Evolutionary conservation across 1,140 invertebrate genomes (phyloP).

Genomic region (Prorops nasuta): DNA sequence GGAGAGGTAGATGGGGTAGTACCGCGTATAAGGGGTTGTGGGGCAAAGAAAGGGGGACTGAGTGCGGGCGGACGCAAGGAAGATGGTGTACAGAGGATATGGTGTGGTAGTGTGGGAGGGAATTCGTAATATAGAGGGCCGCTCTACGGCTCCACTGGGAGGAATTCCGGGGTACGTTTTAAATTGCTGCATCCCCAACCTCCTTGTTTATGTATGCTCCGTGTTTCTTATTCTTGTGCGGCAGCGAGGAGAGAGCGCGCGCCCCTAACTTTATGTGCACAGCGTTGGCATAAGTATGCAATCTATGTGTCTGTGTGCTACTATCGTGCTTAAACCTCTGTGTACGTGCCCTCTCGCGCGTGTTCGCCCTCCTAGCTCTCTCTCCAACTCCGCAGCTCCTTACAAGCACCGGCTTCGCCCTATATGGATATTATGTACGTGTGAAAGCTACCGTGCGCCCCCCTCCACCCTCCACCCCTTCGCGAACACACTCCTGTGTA

Average conservation of each 20-base stretch:
- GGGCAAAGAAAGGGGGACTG: neutral
- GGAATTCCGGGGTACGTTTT: conserved; percentile 60
- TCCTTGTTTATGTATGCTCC: conserved; percentile 58
- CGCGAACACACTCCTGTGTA: too few species aligned
- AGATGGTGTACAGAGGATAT: too few species aligned
- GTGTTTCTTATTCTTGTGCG: conserved; percentile 59
- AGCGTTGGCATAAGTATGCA: conserved; percentile 52
- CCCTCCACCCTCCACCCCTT: too few species aligned
- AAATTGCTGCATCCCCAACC: conserved; percentile 59
- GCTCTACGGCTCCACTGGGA: conserved; percentile 56
- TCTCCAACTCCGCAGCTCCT: too few species aligned
- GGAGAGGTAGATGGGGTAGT: too few species aligned
- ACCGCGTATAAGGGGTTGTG: too few species aligned
- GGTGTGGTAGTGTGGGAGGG: conserved; percentile 32
- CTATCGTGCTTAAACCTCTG: too few species aligned
- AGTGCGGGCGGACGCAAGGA: too few species aligned
- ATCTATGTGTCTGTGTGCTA: conserved; percentile 36
- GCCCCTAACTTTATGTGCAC: conserved; percentile 52
- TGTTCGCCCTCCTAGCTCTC: too few species aligned
- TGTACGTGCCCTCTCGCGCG: neutral
- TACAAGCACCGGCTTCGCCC: too few species aligned
- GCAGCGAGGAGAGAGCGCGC: conserved; percentile 36
- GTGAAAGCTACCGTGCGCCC: conserved; percentile 12
- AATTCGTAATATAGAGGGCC: conserved; percentile 57
- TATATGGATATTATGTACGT: too few species aligned